Conservation (phyloP, 2,888 invertebrate genomes). For the Busseola fusca region DNA sequence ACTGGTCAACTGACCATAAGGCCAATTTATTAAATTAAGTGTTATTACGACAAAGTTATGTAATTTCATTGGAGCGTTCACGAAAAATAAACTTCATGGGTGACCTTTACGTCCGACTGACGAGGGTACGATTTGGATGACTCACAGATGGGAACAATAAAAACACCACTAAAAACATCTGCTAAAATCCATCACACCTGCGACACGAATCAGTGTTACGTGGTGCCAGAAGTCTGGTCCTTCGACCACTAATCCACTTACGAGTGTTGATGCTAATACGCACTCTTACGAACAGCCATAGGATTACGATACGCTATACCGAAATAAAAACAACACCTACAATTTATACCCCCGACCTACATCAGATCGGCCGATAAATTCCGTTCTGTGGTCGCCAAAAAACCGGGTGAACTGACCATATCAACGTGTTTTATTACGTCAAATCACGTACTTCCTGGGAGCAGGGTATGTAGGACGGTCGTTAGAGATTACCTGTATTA, state of each 20-base stretch:
- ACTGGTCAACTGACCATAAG: constrained; percentile 48
- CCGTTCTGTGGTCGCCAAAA: constrained; percentile 49
- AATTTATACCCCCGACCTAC: constrained; percentile 70
- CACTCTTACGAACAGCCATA: neutral
- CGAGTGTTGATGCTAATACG: neutral
- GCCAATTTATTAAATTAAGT: constrained; percentile 71
- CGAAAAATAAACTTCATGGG: constrained; percentile 9
- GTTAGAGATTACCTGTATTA: constrained; percentile 49
- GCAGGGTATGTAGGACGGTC: constrained; percentile 42
- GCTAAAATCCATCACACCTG: neutral
- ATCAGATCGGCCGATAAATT: constrained; percentile 43
- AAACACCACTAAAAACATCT: constrained; percentile 3
- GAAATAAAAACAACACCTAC: constrained; percentile 63
- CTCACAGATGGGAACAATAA: constrained; percentile 3
- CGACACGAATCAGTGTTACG: neutral
- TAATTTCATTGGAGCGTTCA: constrained; percentile 9
- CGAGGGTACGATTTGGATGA: constrained; percentile 28
- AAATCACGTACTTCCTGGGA: constrained; percentile 70
- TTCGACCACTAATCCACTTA: neutral
- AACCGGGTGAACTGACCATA: constrained; percentile 42
- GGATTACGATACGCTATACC: neutral
- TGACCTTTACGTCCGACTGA: constrained; percentile 18
- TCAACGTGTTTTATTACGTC: constrained; percentile 69
- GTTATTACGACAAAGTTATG: constrained; percentile 12
- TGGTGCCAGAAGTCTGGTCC: neutral